Evolutionary conservation across 2,113 vertebrate species (phyloP).

Genomic region (zebrafish (Danio rerio)): GRCz12tu NC_133181.1:48245001-48245500

Average conservation of each 20-base stretch:
- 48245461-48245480: background rate
- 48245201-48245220: too few relatives aligned
- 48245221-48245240: too few relatives aligned
- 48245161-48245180: too few relatives aligned
- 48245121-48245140: too few relatives aligned
- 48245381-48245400: constrained; percentile 31
- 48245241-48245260: constrained; percentile 34
- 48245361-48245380: constrained; percentile 33
- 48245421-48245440: constrained; percentile 1
- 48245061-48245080: too few relatives aligned
- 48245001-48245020: too few relatives aligned
- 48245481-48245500: background rate
- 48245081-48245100: too few relatives aligned
- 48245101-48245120: too few relatives aligned
- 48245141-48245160: too few relatives aligned
- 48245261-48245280: constrained; percentile 30
- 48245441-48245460: background rate
- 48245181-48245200: too few relatives aligned
- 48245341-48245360: constrained; percentile 47
- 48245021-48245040: too few relatives aligned
- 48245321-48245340: constrained; percentile 5
- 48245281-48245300: background rate
- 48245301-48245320: background rate
- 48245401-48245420: constrained; percentile 1
- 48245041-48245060: too few relatives aligned